Conservation (phyloP, 2,888 invertebrate species). For the Lasioglossum calceatum region DNA sequence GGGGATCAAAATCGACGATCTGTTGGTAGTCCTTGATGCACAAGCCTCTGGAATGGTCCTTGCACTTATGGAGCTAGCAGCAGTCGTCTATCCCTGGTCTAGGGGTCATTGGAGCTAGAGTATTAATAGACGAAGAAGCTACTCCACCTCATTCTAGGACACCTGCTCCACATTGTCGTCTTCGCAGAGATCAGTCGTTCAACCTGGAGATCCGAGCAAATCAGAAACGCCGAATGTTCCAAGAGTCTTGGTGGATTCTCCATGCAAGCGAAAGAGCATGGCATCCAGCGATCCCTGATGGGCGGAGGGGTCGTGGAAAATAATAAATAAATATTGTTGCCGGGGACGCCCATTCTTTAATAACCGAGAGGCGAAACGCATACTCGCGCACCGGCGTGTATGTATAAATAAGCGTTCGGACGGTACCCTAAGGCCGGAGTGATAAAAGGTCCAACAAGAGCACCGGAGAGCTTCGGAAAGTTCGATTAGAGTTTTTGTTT, state of each 20-base stretch:
- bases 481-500: slow-evolving; percentile 80
- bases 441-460: slow-evolving; percentile 70
- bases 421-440: slow-evolving; percentile 66
- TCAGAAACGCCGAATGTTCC: not conserved
- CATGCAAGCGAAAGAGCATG: slow-evolving; percentile 6
- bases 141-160: not conserved
- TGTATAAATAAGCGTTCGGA: slow-evolving; percentile 60
- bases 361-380: slow-evolving; percentile 68
- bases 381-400: slow-evolving; percentile 36
- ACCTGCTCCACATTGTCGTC: not conserved
- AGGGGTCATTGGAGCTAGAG: too few relatives aligned
- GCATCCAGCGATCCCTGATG: slow-evolving; percentile 53
- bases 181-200: not conserved
- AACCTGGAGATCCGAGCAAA: not conserved
- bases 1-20: not conserved
- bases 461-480: slow-evolving; percentile 73
- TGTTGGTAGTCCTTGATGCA: not conserved
- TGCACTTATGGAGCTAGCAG: not conserved
- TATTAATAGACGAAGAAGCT: too few relatives aligned
- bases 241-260: slow-evolving; percentile 5
- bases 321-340: slow-evolving; percentile 77
- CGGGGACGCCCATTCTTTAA: slow-evolving; percentile 76
- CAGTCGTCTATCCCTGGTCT: too few relatives aligned
- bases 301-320: slow-evolving; percentile 67
- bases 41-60: not conserved